Conservation (phyloP, 2,113 vertebrate genomes). For the Siphamia tubifer region DNA sequence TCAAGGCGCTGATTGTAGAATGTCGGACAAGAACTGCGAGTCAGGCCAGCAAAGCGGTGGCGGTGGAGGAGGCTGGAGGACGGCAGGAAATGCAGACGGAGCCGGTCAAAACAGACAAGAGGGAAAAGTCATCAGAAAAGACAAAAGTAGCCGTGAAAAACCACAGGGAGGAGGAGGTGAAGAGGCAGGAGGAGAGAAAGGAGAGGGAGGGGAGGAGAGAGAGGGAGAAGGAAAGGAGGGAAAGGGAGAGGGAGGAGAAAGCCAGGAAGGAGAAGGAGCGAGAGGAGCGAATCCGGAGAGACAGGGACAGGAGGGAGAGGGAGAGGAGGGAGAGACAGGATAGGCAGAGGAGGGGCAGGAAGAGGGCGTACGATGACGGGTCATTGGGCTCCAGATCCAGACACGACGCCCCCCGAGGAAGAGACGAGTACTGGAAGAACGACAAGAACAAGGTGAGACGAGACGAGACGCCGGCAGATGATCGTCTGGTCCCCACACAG, state of each 20-base stretch:
- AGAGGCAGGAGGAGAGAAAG: constrained; percentile 9
- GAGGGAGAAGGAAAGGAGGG: neutral
- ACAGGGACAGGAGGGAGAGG: constrained; percentile 20
- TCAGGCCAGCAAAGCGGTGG: neutral
- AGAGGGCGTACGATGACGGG: constrained; percentile 3
- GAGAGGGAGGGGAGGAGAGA: neutral
- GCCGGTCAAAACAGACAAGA: neutral
- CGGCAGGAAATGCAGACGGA: neutral
- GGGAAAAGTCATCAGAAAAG: neutral
- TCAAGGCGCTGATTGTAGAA: constrained; percentile 40
- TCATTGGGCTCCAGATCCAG: neutral
- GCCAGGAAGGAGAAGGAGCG: constrained; percentile 12
- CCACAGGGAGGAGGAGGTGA: neutral
- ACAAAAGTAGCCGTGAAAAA: neutral
- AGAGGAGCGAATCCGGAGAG: constrained; percentile 7
- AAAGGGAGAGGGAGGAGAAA: constrained; percentile 7
- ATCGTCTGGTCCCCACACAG: neutral
- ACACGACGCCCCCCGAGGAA: neutral
- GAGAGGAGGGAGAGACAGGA: constrained; percentile 39
- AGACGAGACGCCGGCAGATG: neutral
- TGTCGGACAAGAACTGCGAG: constrained; percentile 9
- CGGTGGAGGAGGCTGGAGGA: neutral
- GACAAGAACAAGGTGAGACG: constrained; percentile 30
- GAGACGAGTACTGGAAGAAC: neutral
- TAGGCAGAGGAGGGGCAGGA: constrained; percentile 44